Conservation (phyloP, 2,113 vertebrate genomes). For the Syngnathus scovelli region DNA sequence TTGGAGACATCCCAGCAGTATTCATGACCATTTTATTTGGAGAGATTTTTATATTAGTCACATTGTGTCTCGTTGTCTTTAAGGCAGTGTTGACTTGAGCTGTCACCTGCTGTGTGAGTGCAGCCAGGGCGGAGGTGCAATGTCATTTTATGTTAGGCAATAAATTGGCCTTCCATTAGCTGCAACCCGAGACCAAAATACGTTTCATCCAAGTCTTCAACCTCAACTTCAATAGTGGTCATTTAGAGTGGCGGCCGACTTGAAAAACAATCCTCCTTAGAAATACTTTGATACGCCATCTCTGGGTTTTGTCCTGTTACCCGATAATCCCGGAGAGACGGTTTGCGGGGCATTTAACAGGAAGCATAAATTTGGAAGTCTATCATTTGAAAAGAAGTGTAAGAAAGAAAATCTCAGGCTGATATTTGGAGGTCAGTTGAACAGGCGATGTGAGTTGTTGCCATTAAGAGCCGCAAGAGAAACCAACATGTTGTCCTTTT, state of each 20-base stretch:
- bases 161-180: conserved; percentile 67
- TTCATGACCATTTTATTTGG: background rate
- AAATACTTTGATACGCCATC: conserved; percentile 62
- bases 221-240: conserved; percentile 50
- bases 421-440: conserved; percentile 38
- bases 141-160: conserved; percentile 63
- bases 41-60: conserved; percentile 18
- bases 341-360: conserved; percentile 50
- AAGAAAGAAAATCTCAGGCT: conserved; percentile 34
- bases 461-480: conserved; percentile 13
- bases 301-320: conserved; percentile 52
- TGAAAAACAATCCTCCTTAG: conserved; percentile 59
- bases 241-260: conserved; percentile 40
- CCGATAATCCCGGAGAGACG: conserved; percentile 62
- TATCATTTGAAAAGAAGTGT: conserved; percentile 60
- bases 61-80: background rate
- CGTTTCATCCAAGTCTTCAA: conserved; percentile 47
- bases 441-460: conserved; percentile 24
- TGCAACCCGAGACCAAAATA: conserved; percentile 63
- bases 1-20: background rate
- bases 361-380: conserved; percentile 54
- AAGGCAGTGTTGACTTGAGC: background rate
- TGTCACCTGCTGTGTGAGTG: conserved; percentile 53
- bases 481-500: conserved; percentile 9
- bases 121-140: conserved; percentile 34